Conservation (phyloP, 2,888 invertebrate species). For the Sussaba pulchella region DNA sequence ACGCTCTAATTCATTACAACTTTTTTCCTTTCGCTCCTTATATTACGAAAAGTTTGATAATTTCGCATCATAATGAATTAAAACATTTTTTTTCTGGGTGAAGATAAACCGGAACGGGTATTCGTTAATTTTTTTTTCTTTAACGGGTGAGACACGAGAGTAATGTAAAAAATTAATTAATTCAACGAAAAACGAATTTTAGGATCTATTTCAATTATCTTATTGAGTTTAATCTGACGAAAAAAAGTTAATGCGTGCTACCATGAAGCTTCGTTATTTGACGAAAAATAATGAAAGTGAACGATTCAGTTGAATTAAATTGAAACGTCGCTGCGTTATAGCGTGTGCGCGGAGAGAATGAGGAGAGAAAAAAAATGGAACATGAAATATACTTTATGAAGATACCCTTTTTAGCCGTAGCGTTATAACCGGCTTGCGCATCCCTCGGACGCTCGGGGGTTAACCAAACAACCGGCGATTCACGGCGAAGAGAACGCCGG, state of each 20-base stretch:
- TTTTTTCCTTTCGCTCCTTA: no score
- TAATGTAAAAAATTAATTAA: neutral
- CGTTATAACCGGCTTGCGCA: slow-evolving; percentile 51
- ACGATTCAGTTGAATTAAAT: slow-evolving; percentile 22
- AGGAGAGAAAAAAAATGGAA: neutral
- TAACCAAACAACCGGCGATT: slow-evolving; percentile 61
- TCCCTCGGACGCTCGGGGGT: slow-evolving; percentile 49
- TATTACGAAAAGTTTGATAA: no score
- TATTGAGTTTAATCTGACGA: neutral
- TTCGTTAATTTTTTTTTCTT: neutral
- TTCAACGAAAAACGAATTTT: neutral
- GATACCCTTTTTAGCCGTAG: slow-evolving; percentile 31
- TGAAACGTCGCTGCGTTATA: slow-evolving; percentile 23
- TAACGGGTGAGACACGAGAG: neutral
- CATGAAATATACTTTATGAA: slow-evolving; percentile 51
- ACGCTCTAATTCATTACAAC: no score
- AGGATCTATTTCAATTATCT: neutral
- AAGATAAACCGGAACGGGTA: no score
- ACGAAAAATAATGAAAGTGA: slow-evolving; percentile 1
- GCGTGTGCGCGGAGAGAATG: slow-evolving; percentile 16
- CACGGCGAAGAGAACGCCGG: slow-evolving; percentile 54
- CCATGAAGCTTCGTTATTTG: neutral
- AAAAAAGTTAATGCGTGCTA: neutral
- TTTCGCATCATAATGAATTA: no score
- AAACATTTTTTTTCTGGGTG: no score